These are phyloP conservation scores for Megalonaias nervosa DNA, from an alignment of 1,140 invertebrate species.

Conservation along the genomic window DNA sequence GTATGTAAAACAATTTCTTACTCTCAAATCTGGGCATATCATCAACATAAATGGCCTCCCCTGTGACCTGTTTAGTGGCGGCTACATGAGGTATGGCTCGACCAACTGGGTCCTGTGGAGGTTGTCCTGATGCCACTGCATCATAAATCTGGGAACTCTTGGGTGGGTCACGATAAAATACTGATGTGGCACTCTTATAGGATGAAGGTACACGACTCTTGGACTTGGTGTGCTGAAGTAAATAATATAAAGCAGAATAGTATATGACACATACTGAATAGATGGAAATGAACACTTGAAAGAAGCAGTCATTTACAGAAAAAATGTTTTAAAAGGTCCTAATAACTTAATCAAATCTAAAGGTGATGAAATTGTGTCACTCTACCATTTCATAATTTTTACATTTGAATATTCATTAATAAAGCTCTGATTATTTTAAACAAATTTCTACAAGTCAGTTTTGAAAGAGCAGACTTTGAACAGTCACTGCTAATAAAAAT, in stretches of 20 bases:
- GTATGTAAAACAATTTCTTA: constrained; percentile 13
- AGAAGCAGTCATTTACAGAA: not conserved
- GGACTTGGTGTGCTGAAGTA: constrained; percentile 16
- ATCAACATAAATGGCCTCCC: constrained; percentile 93
- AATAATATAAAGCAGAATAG: not conserved
- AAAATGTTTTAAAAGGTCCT: too few relatives aligned
- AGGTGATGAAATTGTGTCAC: too few relatives aligned
- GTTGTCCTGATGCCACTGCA: constrained; percentile 76
- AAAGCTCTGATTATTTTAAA: too few relatives aligned
- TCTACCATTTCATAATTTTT: too few relatives aligned
- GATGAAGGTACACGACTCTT: constrained; percentile 37
- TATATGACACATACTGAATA: not conserved
- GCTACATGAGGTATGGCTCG: constrained; percentile 86
- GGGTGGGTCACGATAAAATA: constrained; percentile 66
- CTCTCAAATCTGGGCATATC: constrained; percentile 81
- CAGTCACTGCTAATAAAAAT: too few relatives aligned
- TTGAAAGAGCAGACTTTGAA: not conserved
- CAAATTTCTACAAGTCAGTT: too few relatives aligned
- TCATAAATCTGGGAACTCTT: constrained; percentile 68
- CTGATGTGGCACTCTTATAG: constrained; percentile 44
- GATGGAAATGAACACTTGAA: not conserved
- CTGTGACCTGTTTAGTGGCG: constrained; percentile 90
- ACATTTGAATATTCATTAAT: too few relatives aligned
- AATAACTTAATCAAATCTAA: too few relatives aligned
- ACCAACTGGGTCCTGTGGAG: constrained; percentile 83